phyloP scores from a whole-genome alignment of 2,113 vertebrate genomes.

The Sisor rabdophorus region DNA sequence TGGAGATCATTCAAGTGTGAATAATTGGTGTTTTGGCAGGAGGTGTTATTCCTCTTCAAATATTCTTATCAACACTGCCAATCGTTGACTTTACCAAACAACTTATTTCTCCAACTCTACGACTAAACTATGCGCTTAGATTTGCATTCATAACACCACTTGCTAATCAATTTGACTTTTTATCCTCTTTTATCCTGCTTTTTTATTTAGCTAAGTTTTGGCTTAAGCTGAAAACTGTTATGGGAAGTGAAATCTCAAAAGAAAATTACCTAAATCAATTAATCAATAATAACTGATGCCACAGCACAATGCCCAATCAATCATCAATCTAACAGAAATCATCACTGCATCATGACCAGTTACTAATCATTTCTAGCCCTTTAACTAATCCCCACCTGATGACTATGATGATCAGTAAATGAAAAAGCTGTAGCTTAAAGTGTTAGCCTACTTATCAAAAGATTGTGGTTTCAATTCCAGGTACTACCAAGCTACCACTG shows the following conservation, averaged over 20 bases:
- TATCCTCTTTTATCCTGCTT: background rate
- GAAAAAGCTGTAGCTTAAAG: too few species aligned
- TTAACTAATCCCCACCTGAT: too few species aligned
- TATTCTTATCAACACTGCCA: background rate
- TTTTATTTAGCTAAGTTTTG: background rate
- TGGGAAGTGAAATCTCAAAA: background rate
- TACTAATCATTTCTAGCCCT: background rate
- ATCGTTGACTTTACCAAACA: too few species aligned
- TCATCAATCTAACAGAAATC: background rate
- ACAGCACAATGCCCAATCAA: background rate
- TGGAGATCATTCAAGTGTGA: constrained; percentile 13
- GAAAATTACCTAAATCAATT: background rate
- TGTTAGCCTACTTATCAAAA: too few species aligned
- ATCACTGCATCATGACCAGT: background rate
- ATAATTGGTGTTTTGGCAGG: background rate
- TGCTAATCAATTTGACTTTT: background rate
- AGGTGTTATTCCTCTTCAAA: background rate
- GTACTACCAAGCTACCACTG: too few species aligned
- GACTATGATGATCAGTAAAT: too few species aligned
- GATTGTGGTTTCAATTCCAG: too few species aligned
- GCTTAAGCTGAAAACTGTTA: background rate
- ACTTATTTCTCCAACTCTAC: background rate
- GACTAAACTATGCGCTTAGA: too few species aligned
- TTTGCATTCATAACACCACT: background rate
- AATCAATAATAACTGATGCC: background rate